Conservation (phyloP, 2,113 vertebrate genomes). For the Panurus biarmicus region DNA sequence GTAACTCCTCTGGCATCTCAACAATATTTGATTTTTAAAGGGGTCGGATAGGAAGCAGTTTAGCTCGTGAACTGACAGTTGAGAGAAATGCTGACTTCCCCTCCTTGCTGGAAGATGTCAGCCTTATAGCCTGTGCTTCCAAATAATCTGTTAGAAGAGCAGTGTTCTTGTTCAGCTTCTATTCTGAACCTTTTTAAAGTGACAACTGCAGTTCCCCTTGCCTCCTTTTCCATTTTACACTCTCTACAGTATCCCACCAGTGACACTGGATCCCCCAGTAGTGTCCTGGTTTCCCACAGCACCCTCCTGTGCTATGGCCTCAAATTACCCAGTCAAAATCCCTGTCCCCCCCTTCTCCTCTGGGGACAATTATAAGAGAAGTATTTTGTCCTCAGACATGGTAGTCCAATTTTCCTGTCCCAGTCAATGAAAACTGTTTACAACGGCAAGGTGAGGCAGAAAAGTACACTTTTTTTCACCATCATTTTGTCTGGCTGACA, state of each 20-base stretch:
- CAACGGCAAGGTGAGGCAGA: neutral
- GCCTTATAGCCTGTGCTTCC: neutral
- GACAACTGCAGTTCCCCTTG: neutral
- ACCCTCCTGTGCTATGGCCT: neutral
- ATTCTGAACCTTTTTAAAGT: neutral
- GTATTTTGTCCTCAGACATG: neutral
- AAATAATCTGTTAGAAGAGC: neutral
- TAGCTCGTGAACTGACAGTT: neutral
- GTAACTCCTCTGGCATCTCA: neutral
- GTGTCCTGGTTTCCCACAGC: no score
- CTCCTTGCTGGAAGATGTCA: neutral
- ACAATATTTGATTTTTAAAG: neutral
- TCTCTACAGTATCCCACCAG: neutral
- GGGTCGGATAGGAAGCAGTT: neutral
- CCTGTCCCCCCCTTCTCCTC: neutral
- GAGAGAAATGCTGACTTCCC: neutral
- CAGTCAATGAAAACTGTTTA: neutral
- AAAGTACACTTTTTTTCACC: neutral
- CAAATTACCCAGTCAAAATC: neutral
- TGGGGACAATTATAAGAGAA: neutral
- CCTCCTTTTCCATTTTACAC: neutral
- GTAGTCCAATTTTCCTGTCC: neutral
- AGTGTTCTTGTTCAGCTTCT: neutral
- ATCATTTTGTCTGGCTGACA: neutral
- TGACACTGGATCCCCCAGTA: neutral